Percentiles rank a stretch among this genome's conserved stretches.
Conservation (phyloP, 2,113 vertebrate species). For the Lucifuga dentata region DNA sequence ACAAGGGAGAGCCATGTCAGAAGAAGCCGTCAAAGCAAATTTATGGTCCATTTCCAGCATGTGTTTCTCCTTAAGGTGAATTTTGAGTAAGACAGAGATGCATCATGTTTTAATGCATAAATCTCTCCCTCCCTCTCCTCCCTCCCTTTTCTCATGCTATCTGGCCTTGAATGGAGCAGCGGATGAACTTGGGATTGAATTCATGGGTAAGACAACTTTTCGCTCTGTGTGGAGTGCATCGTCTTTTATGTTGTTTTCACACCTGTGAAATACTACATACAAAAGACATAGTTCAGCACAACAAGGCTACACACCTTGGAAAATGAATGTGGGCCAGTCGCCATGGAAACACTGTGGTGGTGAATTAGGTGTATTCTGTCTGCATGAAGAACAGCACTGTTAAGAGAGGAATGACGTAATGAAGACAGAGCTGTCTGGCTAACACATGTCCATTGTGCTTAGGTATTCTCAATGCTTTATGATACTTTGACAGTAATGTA, state of each 20-base stretch:
- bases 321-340: conserved; percentile 76
- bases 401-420: conserved; percentile 57
- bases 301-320: conserved; percentile 73
- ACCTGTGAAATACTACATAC: conserved; percentile 26
- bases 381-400: conserved; percentile 65
- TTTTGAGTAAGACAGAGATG: conserved; percentile 35
- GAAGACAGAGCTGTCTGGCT: conserved; percentile 15
- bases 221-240: conserved; percentile 15
- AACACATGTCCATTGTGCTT: background rate
- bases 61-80: conserved; percentile 40
- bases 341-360: conserved; percentile 79
- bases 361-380: conserved; percentile 75
- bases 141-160: conserved; percentile 6
- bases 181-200: conserved; percentile 85
- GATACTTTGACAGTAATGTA: too few species aligned
- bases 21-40: conserved; percentile 45
- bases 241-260: conserved; percentile 22
- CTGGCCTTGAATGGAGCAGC: conserved; percentile 67
- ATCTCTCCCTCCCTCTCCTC: conserved; percentile 20
- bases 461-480: too few species aligned
- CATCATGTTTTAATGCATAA: conserved; percentile 59
- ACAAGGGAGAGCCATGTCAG: conserved; percentile 47
- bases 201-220: conserved; percentile 83
- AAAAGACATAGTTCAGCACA: conserved; percentile 58
- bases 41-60: conserved; percentile 39